Evolutionary conservation across 2,797 vertebrate species (phyloP).

Genomic region (Cyprinella venusta): DNA sequence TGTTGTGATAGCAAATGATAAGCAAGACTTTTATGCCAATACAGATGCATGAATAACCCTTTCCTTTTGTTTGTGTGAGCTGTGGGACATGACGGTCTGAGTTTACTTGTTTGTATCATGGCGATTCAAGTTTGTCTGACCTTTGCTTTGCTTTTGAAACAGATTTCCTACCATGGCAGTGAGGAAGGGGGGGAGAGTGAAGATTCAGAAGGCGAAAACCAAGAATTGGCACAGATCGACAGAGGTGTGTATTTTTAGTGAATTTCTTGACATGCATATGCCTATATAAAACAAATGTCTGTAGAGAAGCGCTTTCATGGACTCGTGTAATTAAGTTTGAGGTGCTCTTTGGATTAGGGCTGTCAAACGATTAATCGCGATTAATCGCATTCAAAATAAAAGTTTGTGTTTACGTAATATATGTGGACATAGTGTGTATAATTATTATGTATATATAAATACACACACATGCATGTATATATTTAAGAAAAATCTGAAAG

Average conservation of each 20-base stretch:
- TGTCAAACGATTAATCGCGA: too few relatives aligned
- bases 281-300: too few relatives aligned
- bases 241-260: slow-evolving; percentile 79
- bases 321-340: too few relatives aligned
- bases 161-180: slow-evolving; percentile 90
- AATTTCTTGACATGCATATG: neutral
- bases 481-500: too few relatives aligned
- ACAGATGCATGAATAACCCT: slow-evolving; percentile 22
- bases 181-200: slow-evolving; percentile 91
- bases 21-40: slow-evolving; percentile 15
- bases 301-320: too few relatives aligned
- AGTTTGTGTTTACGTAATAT: too few relatives aligned
- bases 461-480: too few relatives aligned
- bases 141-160: slow-evolving; percentile 60
- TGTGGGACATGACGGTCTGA: neutral
- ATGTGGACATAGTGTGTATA: too few relatives aligned
- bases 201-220: slow-evolving; percentile 93
- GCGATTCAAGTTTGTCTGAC: slow-evolving; percentile 22
- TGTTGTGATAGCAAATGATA: slow-evolving; percentile 30
- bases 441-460: too few relatives aligned
- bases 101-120: slow-evolving; percentile 10
- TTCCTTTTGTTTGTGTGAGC: slow-evolving; percentile 12
- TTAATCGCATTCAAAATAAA: too few relatives aligned
- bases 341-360: too few relatives aligned
- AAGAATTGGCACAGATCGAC: slow-evolving; percentile 93